Conservation (phyloP, 2,113 vertebrate genomes). For the Psittacula cyanocephala region DNA sequence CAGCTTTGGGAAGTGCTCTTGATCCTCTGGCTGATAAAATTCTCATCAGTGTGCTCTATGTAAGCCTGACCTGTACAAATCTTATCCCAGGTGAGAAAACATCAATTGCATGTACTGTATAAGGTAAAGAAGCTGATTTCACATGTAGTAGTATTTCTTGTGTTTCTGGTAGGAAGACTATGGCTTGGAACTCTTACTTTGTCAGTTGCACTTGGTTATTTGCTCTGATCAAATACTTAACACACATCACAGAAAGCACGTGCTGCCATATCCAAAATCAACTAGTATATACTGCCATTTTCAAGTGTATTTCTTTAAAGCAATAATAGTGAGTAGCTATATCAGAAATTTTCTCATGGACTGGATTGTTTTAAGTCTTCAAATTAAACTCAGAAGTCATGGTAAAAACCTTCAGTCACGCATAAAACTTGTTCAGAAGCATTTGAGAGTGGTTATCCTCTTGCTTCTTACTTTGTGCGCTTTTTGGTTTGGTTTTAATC, state of each 20-base stretch:
- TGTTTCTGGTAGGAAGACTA: not conserved
- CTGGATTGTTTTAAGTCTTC: not conserved
- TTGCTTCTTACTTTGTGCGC: not conserved
- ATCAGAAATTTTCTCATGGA: not conserved
- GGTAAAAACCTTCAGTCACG: not conserved
- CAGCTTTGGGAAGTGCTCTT: conserved; percentile 94
- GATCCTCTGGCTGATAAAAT: conserved; percentile 98
- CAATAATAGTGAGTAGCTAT: not conserved
- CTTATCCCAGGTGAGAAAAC: conserved; percentile 91
- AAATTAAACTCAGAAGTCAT: fast-evolving
- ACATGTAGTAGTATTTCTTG: not conserved
- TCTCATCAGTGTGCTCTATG: conserved; percentile 93
- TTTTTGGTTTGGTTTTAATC: not conserved
- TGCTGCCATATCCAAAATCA: not conserved
- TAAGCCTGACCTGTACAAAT: conserved; percentile 91
- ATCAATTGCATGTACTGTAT: fast-evolving
- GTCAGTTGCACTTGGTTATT: not conserved
- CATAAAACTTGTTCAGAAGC: not conserved
- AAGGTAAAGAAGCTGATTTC: not conserved
- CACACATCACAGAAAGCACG: not conserved
- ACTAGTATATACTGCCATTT: fast-evolving
- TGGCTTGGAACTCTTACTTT: not conserved
- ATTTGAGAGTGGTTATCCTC: not conserved
- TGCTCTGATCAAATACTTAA: not conserved
- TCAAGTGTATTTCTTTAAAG: not conserved